A percentile compares a stretch with the other conserved stretches of the same genome.
phyloP scores from a whole-genome alignment of 1,140 invertebrate species.

The Formica selysi region DNA sequence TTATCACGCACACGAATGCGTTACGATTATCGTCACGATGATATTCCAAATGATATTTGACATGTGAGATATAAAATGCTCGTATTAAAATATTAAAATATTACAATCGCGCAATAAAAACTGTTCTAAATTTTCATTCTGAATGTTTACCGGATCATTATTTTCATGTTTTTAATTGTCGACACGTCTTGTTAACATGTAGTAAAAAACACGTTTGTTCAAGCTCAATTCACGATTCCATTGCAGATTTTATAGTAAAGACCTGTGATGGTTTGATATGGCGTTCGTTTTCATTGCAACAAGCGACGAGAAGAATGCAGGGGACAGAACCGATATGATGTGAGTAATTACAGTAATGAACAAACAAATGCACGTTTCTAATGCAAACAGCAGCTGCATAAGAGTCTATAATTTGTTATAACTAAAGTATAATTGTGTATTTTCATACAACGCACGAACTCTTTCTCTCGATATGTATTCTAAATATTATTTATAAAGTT shows the following conservation, averaged over 20 bases:
- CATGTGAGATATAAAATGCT: slow-evolving; percentile 3
- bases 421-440: slow-evolving; percentile 44
- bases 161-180: neutral
- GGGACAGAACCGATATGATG: neutral
- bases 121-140: neutral
- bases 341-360: slow-evolving; percentile 49
- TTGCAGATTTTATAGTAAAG: neutral
- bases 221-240: neutral
- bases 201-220: neutral
- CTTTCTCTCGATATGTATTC: neutral
- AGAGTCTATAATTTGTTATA: slow-evolving; percentile 59
- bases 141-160: neutral
- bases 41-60: neutral
- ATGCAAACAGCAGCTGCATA: slow-evolving; percentile 44
- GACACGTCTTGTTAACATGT: neutral
- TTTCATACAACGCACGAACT: slow-evolving; percentile 7
- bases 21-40: slow-evolving; percentile 30
- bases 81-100: slow-evolving; percentile 7
- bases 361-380: slow-evolving; percentile 57
- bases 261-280: neutral
- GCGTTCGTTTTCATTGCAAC: slow-evolving; percentile 5
- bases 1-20: slow-evolving; percentile 24
- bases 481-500: neutral
- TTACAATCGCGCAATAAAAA: neutral
- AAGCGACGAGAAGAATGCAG: neutral